Evolutionary conservation across 1,140 invertebrate species (phyloP), one percentile per base, ranked within the genome.

Genomic region (Aphelenchoides fujianensis): DNA sequence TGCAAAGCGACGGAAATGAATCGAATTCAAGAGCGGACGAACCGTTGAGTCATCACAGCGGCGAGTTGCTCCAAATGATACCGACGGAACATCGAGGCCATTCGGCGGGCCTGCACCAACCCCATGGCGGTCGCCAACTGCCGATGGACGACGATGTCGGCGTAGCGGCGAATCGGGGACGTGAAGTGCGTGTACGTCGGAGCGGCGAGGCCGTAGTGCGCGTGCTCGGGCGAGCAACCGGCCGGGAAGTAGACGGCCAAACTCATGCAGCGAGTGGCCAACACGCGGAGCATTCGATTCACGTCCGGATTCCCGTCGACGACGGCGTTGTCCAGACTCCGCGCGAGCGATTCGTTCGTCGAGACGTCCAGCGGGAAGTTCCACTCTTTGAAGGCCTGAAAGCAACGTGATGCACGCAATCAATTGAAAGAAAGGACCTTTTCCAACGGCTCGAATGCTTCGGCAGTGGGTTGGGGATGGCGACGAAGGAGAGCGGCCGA

Each of bases 241-340:
- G 93, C 95, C 37, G 92, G 90, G 84, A 98, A 98, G 86, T 98
- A 99, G 0, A 97, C 90, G 0, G 97, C 97, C 86, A 98, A 95
- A 88, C 95, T 91, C 96, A 98, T 98, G 83, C 95, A 98, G 2
- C 96, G 88, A 0, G 95, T 98, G 0, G 95, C 92, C n/a, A 84
- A 62, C 79, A 84, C 85, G 54, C 82, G 63, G 19, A 84, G 68
- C 59, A 84, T 77, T 28, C 71, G 52, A 68, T 81, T 82, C 9
- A 78, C 41, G 66, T 79, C 68, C 5, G 91, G 90, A 86, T 94
- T 92, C 9, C 89, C 88, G 3, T 88, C 85, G 74, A 90, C 90
- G 0, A 90, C 87, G 0, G 91, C 91, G 73, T 87, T 85, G 81
- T 97, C 91, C 35, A 97, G 85, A 0, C 92, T 94, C 71, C 89